A percentile compares a stretch with the other conserved stretches of the same genome.
Conservation (phyloP, 2,888 invertebrate genomes). For the Rhingia campestris region DNA sequence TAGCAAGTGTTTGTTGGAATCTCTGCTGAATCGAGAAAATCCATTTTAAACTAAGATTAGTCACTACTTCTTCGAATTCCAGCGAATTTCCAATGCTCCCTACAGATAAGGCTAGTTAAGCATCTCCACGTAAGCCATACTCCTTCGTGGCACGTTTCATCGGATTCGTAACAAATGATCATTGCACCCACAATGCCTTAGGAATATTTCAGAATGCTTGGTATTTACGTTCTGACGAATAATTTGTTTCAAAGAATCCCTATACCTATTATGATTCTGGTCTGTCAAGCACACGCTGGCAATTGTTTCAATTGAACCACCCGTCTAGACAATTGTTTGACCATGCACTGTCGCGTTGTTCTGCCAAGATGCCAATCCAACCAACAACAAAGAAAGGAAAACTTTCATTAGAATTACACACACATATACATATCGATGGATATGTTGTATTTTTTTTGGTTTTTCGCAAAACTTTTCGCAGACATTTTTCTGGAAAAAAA, state of each 20-base stretch:
- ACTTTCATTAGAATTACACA: slow-evolving; percentile 49
- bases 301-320: slow-evolving; percentile 10
- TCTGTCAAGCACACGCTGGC: neutral
- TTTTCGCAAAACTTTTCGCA: slow-evolving; percentile 7
- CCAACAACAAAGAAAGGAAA: slow-evolving; percentile 15
- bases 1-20: no score
- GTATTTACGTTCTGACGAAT: neutral
- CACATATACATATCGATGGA: slow-evolving; percentile 40
- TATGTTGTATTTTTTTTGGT: slow-evolving; percentile 23
- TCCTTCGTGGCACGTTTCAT: no score
- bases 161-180: no score
- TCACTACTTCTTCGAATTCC: no score
- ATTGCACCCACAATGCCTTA: no score
- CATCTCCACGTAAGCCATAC: no score
- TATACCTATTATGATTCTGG: neutral
- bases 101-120: no score
- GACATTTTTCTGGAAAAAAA: neutral
- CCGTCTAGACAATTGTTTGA: slow-evolving; percentile 70
- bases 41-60: no score
- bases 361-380: slow-evolving; percentile 34
- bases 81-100: no score
- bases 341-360: slow-evolving; percentile 26
- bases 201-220: no score
- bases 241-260: neutral
- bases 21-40: no score